Conservation (phyloP, 2,888 invertebrate genomes). For the Villa cingulata region DNA sequence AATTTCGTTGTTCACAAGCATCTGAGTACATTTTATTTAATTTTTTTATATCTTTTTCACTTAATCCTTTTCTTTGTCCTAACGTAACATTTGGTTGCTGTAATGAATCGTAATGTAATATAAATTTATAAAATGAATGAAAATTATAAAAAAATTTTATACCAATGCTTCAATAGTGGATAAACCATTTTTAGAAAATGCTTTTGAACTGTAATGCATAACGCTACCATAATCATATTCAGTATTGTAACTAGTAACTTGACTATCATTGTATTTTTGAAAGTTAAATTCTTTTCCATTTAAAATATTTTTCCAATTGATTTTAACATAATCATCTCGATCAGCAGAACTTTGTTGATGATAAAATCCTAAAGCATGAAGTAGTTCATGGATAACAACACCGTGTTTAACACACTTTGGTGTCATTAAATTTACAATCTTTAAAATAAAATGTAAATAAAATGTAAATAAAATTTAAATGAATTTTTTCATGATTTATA, state of each 20-base stretch:
- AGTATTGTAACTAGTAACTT: conserved; percentile 50
- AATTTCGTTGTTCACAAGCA: conserved; percentile 22
- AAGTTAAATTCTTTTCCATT: conserved; percentile 54
- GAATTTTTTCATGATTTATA: too few species aligned
- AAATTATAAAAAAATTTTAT: conserved; percentile 9
- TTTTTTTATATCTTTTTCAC: conserved; percentile 40
- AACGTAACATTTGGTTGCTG: conserved; percentile 37
- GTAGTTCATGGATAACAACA: conserved; percentile 63
- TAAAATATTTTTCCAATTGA: conserved; percentile 56
- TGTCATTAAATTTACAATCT: conserved; percentile 57
- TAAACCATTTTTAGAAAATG: conserved; percentile 57
- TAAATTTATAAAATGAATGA: not conserved
- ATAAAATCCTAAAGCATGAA: conserved; percentile 66
- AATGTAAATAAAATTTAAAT: too few species aligned
- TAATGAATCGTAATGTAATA: conserved; percentile 1
- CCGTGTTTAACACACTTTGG: conserved; percentile 64
- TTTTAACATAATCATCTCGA: conserved; percentile 51
- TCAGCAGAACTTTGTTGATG: conserved; percentile 72
- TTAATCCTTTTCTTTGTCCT: conserved; percentile 42
- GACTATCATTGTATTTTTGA: conserved; percentile 44
- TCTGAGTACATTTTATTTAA: conserved; percentile 41
- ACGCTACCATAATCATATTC: conserved; percentile 68
- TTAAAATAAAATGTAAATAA: not conserved
- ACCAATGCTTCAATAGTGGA: conserved; percentile 62
- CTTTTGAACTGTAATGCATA: conserved; percentile 68